Evolutionary conservation across 2,888 invertebrate species (phyloP).

Genomic region (Tipula lateralis): DNA sequence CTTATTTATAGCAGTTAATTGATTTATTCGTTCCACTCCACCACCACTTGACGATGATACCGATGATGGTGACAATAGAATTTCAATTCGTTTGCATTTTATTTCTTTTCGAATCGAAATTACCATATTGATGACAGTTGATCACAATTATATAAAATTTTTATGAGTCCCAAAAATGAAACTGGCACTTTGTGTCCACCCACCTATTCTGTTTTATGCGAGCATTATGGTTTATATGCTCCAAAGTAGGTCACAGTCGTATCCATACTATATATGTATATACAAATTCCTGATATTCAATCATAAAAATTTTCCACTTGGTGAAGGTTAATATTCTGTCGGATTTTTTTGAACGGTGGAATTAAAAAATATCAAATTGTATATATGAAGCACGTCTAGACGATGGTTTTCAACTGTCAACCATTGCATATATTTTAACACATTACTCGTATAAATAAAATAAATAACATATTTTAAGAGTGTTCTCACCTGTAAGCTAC

Average conservation of each 20-base stretch:
- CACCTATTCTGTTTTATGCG: background rate
- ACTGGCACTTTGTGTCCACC: background rate
- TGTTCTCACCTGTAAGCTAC: slow-evolving; percentile 30
- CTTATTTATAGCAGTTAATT: background rate
- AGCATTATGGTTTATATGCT: background rate
- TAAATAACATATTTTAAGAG: background rate
- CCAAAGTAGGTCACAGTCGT: background rate
- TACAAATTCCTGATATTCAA: background rate
- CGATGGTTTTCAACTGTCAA: background rate
- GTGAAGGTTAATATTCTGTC: background rate
- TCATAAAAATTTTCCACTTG: background rate
- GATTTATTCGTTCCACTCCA: background rate
- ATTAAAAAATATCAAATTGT: background rate
- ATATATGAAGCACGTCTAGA: background rate
- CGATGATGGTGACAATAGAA: background rate
- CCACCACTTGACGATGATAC: background rate
- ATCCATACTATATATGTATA: no score
- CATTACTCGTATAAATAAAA: background rate
- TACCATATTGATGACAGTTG: background rate
- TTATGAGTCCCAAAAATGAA: background rate
- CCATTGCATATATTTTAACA: background rate
- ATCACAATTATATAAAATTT: background rate
- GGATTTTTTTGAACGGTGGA: background rate
- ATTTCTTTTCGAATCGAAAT: background rate
- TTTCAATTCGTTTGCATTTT: background rate